phyloP scores from a whole-genome alignment of 2,113 vertebrate genomes.

The Chlamydotis undulata region DNA sequence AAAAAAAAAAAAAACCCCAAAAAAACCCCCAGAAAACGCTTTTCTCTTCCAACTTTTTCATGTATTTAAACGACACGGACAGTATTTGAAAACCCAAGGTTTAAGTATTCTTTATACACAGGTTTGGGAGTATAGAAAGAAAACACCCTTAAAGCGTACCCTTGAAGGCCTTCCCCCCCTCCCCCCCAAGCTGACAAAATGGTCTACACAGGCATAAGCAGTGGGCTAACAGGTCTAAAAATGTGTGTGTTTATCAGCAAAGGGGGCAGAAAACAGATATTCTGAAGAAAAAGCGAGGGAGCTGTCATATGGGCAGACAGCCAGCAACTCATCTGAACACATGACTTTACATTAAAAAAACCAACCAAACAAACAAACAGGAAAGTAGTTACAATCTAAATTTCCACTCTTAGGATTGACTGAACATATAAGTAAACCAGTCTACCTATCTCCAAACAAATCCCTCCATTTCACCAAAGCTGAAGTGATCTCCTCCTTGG shows the following conservation, averaged over 20 bases:
- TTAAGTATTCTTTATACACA: not conserved
- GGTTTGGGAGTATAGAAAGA: not conserved
- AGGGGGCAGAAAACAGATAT: not conserved
- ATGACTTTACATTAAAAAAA: not conserved
- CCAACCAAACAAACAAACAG: not conserved
- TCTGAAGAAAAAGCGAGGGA: not conserved
- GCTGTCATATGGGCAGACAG: not conserved
- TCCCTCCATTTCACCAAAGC: not conserved
- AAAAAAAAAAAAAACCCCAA: too few relatives aligned
- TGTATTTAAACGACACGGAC: conserved; percentile 2
- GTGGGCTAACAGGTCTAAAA: not conserved
- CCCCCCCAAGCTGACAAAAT: not conserved
- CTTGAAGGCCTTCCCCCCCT: not conserved
- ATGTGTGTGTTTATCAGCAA: not conserved
- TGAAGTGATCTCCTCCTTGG: not conserved
- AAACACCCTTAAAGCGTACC: not conserved
- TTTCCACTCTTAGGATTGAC: not conserved
- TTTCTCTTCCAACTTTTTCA: not conserved
- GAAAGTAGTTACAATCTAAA: not conserved
- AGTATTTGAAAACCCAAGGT: not conserved
- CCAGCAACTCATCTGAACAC: not conserved
- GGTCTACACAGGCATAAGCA: not conserved
- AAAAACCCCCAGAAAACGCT: not conserved
- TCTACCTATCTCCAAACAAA: not conserved
- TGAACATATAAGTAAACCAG: not conserved